Evolutionary conservation across 2,113 vertebrate species (phyloP), one percentile per base, ranked within the genome.

Genomic region (Aleadryas rufinucha): DNA sequence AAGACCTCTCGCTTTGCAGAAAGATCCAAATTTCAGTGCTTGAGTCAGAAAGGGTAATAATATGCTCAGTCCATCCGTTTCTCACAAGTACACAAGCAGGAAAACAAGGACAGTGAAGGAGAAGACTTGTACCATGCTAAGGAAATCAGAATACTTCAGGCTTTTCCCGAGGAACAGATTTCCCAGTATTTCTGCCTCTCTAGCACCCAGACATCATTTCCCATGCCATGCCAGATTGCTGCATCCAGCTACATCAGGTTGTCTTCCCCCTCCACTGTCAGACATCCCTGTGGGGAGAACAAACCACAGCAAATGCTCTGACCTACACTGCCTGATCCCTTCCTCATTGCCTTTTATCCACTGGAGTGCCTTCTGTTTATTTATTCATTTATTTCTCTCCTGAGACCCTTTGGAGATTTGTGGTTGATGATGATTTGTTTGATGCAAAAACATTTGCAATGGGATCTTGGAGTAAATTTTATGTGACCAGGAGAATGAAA

Each of bases 221-320:
- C 2, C 2, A 19, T n/a, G 19, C 15, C 4, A 5, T 1, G 2
- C 30, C 39, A 88, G 60, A 35, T 41, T 7, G 1, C 2, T 4
- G 3, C 14, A 89, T 35, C n/a, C 42, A 57, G 39, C 41, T 52
- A n/a, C 12, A 41, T 59, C 19, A 52, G 6, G 33, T 15, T 70
- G 24, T 39, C 54, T 89, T 91, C 21, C 13, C 26, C 19, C 26
- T 72, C 7, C 17, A 49, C 16, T 6, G 27, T 37, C 26, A 54
- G 27, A 45, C 11, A 26, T 13, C 41, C 35, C 47, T 82, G 27
- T 17, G 76, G n/a, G 52, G 64, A 89, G 45, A 93, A 15, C 5
- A 44, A 88, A 72, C 30, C 33, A 79, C 57, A 82, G 27, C 6
- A 70, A 87, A 92, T 85, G 3, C 26, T 69, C 44, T 84, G 47